Evolutionary conservation across 1,140 invertebrate species (phyloP), one percentile per base, ranked within the genome.

Genomic region (Ceratoteleas bidentatus): DNA sequence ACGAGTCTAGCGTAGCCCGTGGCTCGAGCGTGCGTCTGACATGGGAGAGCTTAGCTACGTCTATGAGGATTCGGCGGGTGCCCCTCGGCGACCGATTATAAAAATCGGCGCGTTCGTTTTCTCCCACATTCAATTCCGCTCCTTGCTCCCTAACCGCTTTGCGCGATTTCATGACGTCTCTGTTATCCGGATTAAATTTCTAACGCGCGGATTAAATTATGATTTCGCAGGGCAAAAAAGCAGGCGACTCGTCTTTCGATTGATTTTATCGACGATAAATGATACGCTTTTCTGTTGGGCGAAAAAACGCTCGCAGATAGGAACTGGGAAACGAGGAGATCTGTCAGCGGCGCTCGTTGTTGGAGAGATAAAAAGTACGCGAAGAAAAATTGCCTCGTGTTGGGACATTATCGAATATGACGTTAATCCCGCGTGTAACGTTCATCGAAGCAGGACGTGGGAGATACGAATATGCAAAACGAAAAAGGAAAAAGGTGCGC

Each of bases 1-100:
- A 85, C 83, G 90, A 91, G 90, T 91, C 88, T 85, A 85, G 75
- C 85, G 78, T 88, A 33, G 81, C 86, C 86, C 73, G 65, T 79
- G 76, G 74, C 84, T 81, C 68, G 78, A 84, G 85, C 83, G 75
- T 90, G 89, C 81, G 70, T 76, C 80, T 88, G 89, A 90, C 89
- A 78, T 85, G 84, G 56, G 84, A 65, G 70, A 50, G 61, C 68
- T 58, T 53, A 50, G 62, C 66, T 65, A 43, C 36, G 53, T 64
- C 65, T 78, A 56, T 47, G 57, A 61, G 40, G 36, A 49, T 76
- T 76, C 33, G 45, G 50, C 33, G 10, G 65, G 32, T 49, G 40
- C 66, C 57, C 11, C 7, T 43, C 0, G 15, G 52, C 68, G 68
- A 61, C 56, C 62, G 69, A 69, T 73, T 68, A 15, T 80, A n/a